Conservation (phyloP, 53 echinoderm and acorn worm species). For the Apostichopus leukothele region DNA sequence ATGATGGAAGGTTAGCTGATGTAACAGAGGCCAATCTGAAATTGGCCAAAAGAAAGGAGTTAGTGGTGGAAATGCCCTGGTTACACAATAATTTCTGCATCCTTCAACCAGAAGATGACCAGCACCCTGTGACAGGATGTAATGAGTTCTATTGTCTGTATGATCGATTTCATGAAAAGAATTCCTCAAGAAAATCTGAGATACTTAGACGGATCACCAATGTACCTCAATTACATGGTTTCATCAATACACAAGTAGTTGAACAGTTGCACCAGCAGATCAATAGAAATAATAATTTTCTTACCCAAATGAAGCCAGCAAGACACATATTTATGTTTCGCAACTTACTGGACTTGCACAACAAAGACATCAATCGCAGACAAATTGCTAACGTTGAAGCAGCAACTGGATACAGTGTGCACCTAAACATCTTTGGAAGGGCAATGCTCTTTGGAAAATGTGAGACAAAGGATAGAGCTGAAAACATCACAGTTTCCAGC, state of each 20-base stretch:
- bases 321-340: constrained; percentile 27
- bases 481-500: no score
- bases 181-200: background rate
- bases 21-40: constrained; percentile 1
- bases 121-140: constrained; percentile 40
- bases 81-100: constrained; percentile 12
- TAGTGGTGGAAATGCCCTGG: constrained; percentile 12
- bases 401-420: background rate
- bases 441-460: background rate
- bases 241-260: constrained; percentile 28
- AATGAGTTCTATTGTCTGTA: constrained; percentile 8
- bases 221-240: constrained; percentile 18
- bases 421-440: background rate
- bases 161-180: constrained; percentile 21
- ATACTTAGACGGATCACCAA: constrained; percentile 12
- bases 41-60: background rate
- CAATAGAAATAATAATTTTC: background rate
- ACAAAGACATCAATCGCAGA: background rate
- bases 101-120: background rate
- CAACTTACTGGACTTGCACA: constrained; percentile 24
- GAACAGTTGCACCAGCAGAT: constrained; percentile 15
- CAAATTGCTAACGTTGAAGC: background rate
- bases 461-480: no score
- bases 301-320: constrained; percentile 30
- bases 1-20: background rate